Evolutionary conservation across 37 sponge, comb jelly and placozoan species (phyloP).

Genomic region (Oopsacas minuta): DNA sequence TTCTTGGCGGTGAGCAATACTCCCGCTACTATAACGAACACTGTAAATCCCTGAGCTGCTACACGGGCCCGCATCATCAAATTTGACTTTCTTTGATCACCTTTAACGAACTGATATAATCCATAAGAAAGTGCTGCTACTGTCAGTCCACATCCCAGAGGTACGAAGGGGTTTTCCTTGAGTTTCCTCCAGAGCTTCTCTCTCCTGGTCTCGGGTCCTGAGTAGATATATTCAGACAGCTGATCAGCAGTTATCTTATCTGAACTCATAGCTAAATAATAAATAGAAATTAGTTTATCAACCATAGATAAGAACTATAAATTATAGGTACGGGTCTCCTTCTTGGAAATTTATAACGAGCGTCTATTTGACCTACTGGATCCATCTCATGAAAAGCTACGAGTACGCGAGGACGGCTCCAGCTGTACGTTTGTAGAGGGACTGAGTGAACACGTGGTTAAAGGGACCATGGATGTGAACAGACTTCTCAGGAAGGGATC

Average conservation of each 20-base stretch:
- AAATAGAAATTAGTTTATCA: background rate
- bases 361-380: slow-evolving; percentile 55
- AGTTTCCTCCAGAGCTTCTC: background rate
- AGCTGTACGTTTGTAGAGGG: slow-evolving; percentile 28
- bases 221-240: background rate
- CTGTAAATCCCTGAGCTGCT: background rate
- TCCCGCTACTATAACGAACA: background rate
- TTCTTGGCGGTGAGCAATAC: background rate
- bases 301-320: slow-evolving; percentile 27
- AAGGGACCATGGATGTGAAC: slow-evolving; percentile 42
- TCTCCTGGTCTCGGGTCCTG: background rate
- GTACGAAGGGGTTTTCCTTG: background rate
- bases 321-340: slow-evolving; percentile 64
- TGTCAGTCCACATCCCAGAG: background rate
- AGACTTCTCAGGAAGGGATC: slow-evolving; percentile 54
- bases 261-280: background rate
- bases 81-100: background rate
- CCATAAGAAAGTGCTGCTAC: background rate
- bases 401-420: background rate
- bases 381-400: background rate
- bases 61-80: slow-evolving; percentile 13
- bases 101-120: background rate
- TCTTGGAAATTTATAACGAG: slow-evolving; percentile 82
- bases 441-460: slow-evolving; percentile 75
- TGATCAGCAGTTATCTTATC: background rate